Evolutionary conservation across 2,113 vertebrate species (phyloP), one percentile per base, ranked within the genome.

Genomic region (Upupa epops): DNA sequence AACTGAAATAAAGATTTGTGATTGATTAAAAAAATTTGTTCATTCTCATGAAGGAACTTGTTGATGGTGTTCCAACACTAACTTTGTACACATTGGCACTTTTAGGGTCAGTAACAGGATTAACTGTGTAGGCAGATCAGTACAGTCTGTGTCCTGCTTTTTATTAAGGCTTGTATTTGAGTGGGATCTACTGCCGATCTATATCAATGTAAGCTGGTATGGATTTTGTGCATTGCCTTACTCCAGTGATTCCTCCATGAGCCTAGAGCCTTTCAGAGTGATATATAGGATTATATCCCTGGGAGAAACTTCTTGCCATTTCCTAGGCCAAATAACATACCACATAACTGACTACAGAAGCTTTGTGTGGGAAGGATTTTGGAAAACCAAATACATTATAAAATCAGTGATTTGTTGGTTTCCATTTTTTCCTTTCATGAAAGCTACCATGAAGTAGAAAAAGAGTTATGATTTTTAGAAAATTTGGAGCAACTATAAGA

Each of bases 401-500:
- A 92, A 79, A 82, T 48, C 20, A 75, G 24, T 21, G 2, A 31
- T 40, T 73, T 46, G n/a, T 49, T 79, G 1, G 0, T 54, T 83
- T 89, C 65, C 40, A 32, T 49, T 4, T 2, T 79, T 91, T 71
- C n/a, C 18, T 82, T 88, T 88, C 28, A 16, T 36, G 61, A 72
- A 77, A 70, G 5, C 18, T 71, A 18, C 5, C 0, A 0, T 10
- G 14, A 10, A 65, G 4, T 12, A 69, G 20, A 49, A 31, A 42
- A 69, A 55, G 5, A 65, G 3, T 32, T 45, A 4, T 34, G 78
- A 29, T 28, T 48, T 87, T 64, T 29, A 59, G 59, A 80, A 76
- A 26, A 13, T 0, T 0, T 25, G 19, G 68, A 54, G 5, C 11
- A 54, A 11, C 15, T 0, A 0, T 68, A n/a, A 71, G 4, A 77